Conservation (phyloP, 2,113 vertebrate genomes). For the Mungos mungo region DNA sequence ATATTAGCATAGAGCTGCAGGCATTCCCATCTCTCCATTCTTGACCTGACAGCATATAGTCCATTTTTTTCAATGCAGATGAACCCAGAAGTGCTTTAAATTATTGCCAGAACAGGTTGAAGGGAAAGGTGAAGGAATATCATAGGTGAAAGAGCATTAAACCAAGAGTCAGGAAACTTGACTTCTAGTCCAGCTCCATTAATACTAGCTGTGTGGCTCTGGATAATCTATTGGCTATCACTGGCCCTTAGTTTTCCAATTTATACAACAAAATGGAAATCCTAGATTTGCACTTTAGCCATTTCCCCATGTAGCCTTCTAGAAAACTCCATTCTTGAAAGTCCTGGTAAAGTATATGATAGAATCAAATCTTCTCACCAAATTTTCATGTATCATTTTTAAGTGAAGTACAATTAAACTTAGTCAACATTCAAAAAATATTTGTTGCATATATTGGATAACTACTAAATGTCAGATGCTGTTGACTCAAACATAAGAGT, state of each 20-base stretch:
- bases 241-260: neutral
- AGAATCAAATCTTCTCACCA: neutral
- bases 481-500: neutral
- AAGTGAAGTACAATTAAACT: neutral
- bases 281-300: neutral
- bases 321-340: neutral
- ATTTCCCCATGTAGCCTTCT: neutral
- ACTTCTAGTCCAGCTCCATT: neutral
- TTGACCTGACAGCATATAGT: neutral
- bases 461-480: neutral
- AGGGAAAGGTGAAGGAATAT: neutral
- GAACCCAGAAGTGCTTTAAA: slow-evolving; percentile 42
- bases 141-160: neutral
- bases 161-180: neutral
- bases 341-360: neutral
- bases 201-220: neutral
- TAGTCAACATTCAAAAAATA: neutral
- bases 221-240: neutral
- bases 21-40: neutral
- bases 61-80: slow-evolving; percentile 62
- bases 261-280: neutral
- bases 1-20: slow-evolving; percentile 54
- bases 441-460: neutral
- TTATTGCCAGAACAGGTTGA: neutral
- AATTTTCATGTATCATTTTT: slow-evolving; percentile 8